Evolutionary conservation across 2,797 vertebrate genomes (phyloP), one percentile per base, ranked within the genome.

Genomic region (Philypnodon macrostomus): DNA sequence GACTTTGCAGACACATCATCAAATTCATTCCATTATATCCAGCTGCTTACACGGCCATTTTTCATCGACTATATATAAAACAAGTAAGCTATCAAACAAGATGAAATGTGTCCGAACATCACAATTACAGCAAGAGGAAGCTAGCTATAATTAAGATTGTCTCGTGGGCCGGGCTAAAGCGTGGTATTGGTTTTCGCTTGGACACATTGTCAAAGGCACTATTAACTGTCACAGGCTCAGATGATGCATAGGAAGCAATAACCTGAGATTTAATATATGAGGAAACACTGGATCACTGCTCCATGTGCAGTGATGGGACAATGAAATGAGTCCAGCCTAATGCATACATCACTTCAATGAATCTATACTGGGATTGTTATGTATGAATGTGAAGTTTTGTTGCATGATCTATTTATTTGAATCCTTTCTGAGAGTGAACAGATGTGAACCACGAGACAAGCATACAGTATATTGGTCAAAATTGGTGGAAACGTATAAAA

Each of bases 171-270:
- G 49, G 63, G 48, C 59, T 36, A 5, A 67, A 46, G 46, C 30
- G 1, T 59, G 27, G 29, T 1, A 38, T 56, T 26, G 23, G 18
- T 66, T 72, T 70, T 47, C 50, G 29, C 24, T 46, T 27, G 16
- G 53, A 55, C 56, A 48, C 50, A 50, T 37, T 37, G 66, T 58
- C 58, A 57, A 67, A 72, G 72, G 61, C 60, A 37, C 51, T 40
- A 63, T 73, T 42, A 53, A 31, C 75, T 75, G 81, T 77, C 80
- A 81, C 45, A 14, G n/a, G 19, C 2, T 45, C n/a, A 24, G 40
- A 54, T 79, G 81, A 82, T 75, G 63, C 58, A 82, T 76, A 49
- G 35, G 49, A 49, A 59, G 56, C 66, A 75, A 87, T 85, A 80
- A 80, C 70, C 62, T 74, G 56, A 36, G 56, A 51, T 47, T 60